These are phyloP conservation scores for Cryptus armator DNA, from an alignment of 2,888 invertebrate species.

Conservation along the genomic window DNA sequence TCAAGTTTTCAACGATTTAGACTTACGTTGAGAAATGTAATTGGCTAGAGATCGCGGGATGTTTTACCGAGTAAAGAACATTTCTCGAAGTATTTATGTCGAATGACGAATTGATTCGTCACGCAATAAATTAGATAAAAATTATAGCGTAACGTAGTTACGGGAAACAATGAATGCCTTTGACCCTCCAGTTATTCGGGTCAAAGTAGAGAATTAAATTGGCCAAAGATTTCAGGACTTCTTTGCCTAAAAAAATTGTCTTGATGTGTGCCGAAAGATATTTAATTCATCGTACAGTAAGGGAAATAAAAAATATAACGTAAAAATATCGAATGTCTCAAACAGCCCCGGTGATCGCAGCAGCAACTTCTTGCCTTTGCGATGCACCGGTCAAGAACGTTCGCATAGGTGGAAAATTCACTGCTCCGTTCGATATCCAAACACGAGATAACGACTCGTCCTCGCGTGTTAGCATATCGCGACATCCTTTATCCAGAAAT, in stretches of 20 bases:
- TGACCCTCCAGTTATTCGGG: neutral
- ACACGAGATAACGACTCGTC: slow-evolving; percentile 11
- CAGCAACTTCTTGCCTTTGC: neutral
- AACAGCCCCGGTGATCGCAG: neutral
- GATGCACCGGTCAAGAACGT: neutral
- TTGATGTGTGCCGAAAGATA: neutral
- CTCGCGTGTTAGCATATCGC: slow-evolving; percentile 35
- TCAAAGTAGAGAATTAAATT: neutral
- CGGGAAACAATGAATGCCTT: neutral
- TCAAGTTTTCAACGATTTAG: neutral
- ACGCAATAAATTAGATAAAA: neutral
- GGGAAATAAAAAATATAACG: neutral
- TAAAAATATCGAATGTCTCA: neutral
- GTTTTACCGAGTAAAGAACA: neutral
- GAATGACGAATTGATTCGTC: neutral
- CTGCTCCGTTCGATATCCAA: slow-evolving; percentile 8
- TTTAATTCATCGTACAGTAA: neutral
- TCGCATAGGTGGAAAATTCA: slow-evolving; percentile 5
- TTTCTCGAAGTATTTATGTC: neutral
- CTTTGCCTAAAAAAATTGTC: neutral
- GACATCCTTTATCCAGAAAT: slow-evolving; percentile 23
- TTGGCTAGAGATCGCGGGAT: neutral
- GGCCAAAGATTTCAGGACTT: neutral
- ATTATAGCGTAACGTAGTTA: neutral
- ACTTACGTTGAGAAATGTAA: neutral